Conservation (phyloP, 1,140 invertebrate genomes). For the Lordiphosa collinella region DNA sequence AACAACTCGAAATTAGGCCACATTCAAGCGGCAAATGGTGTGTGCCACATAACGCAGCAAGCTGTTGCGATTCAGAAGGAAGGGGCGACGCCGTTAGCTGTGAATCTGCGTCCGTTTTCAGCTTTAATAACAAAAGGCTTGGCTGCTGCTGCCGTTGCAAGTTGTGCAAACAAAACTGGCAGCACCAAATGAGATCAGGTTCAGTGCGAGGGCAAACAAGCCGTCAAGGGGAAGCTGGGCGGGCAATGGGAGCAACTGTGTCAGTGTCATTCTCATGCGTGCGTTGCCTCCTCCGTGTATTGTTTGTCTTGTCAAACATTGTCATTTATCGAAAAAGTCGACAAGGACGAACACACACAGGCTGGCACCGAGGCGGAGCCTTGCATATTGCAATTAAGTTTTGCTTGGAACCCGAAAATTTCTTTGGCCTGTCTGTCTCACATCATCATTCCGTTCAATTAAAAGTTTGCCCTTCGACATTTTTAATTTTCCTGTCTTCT, state of each 20-base stretch:
- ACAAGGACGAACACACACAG: conserved; percentile 6
- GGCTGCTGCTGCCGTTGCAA: conserved; percentile 22
- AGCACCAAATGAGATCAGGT: conserved; percentile 67
- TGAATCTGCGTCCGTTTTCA: conserved; percentile 32
- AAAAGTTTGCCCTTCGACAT: conserved; percentile 49
- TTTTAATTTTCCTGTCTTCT: conserved; percentile 64
- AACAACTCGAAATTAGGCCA: conserved; percentile 55
- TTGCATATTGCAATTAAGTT: conserved; percentile 72
- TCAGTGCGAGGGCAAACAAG: conserved; percentile 22
- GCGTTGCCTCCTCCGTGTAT: conserved; percentile 33
- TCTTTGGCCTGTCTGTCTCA: conserved; percentile 31
- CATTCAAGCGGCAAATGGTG: conserved; percentile 45
- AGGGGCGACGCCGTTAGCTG: conserved; percentile 25
- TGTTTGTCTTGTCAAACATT: conserved; percentile 73
- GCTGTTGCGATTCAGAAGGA: not conserved
- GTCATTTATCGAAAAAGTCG: conserved; percentile 67
- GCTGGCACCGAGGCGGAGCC: conserved; percentile 17
- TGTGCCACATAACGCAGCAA: conserved; percentile 6
- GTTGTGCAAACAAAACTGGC: conserved; percentile 52
- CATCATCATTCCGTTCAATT: conserved; percentile 47
- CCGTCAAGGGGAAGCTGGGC: not conserved
- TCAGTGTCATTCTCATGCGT: conserved; percentile 61
- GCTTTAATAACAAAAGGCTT: conserved; percentile 59
- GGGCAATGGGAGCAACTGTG: conserved; percentile 35
- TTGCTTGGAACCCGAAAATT: conserved; percentile 51